Base-by-base conservation (phyloP, 2,888 invertebrate species). In the Acholoe squamosa region DNA sequence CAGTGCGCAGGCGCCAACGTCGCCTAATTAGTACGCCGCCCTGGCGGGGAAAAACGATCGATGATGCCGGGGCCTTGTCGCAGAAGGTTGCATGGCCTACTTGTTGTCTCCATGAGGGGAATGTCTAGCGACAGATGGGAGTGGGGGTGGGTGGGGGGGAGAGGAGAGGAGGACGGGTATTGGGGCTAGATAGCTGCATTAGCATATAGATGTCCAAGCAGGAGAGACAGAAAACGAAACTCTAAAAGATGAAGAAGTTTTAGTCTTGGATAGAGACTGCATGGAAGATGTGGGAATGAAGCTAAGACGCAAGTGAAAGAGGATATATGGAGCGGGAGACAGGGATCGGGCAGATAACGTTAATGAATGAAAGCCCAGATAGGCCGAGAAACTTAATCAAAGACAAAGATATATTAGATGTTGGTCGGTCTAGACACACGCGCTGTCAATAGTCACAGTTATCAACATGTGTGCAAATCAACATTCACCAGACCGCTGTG, bases 21-120 rank as follows among this genome's bases (percentile, higher is more conserved):
- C 43, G 80, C 19, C 34, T 80, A 80, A 80, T 80, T 80, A 80
- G 80, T 80, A n/a, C 43, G 80, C 34, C 80, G 80, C 80, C 80
- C n/a, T 61, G n/a, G 7, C 61, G 61, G 61, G n/a, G 71, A 71
- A 71, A 71, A 71, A 71, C 71, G 71, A 71, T 71, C 71, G 31
- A 71, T 71, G 71, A 71, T n/a, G 19, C 71, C 28, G 28, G 25
- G n/a, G 31, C 71, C 71, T 28, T 14, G 28, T 28, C 28, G 71
- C 28, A n/a, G 28, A 71, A 28, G 28, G 61, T n/a, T n/a, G 61
- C 71, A 28, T 28, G 71, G 28, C 71, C 71, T 71, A 71, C 71
- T 71, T 71, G 28, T 71, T 71, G 25, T 71, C 71, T 71, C 28
- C 14, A 61, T 61, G 61, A n/a, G n/a, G 14, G 19, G 22, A 61